Evolutionary conservation across 2,888 invertebrate species (phyloP).

Genomic region (Drosophila nr. perissopoda): DNA sequence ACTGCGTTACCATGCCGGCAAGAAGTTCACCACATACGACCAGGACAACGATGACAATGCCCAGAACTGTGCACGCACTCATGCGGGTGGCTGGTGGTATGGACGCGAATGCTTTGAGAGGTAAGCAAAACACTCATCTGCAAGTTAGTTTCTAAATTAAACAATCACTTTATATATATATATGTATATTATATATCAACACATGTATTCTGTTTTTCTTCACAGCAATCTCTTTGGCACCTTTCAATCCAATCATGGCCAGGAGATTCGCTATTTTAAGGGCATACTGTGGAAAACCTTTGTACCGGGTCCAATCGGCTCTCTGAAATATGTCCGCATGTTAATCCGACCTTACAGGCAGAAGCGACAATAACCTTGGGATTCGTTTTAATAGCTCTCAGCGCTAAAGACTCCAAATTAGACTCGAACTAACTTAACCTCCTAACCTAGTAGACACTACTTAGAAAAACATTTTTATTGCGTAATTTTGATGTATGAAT

Average conservation of each 20-base stretch:
- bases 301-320: constrained; percentile 61
- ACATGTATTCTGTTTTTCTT: neutral
- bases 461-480: neutral
- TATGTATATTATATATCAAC: neutral
- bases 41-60: constrained; percentile 72
- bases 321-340: constrained; percentile 62
- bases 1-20: constrained; percentile 60
- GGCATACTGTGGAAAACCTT: constrained; percentile 67
- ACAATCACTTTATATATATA: neutral
- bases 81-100: constrained; percentile 73
- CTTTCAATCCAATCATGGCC: constrained; percentile 47
- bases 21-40: constrained; percentile 69
- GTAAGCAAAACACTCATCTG: constrained; percentile 10
- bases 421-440: neutral
- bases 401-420: constrained; percentile 7
- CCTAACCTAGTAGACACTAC: neutral
- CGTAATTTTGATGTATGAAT: neutral
- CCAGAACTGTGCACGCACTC: constrained; percentile 62
- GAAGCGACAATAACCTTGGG: neutral
- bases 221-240: constrained; percentile 65
- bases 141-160: neutral
- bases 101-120: constrained; percentile 59
- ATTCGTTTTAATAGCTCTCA: neutral
- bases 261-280: constrained; percentile 54
- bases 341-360: constrained; percentile 50